These are phyloP conservation scores for Acrossocheilus wenchowensis DNA, from an alignment of 2,797 vertebrate genomes.

Conservation along the genomic window DNA sequence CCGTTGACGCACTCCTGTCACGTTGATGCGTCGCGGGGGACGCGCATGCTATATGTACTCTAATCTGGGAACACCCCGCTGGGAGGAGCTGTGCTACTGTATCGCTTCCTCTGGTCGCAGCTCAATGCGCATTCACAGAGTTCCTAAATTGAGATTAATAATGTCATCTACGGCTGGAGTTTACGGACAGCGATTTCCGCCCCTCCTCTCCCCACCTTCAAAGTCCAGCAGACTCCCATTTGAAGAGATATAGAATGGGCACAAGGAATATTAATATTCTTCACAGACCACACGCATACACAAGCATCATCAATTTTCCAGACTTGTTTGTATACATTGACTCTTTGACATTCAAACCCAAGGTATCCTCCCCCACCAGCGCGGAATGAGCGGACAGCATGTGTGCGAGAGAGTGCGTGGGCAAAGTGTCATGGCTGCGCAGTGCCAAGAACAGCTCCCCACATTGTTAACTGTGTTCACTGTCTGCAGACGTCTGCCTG, in stretches of 20 bases:
- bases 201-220: background rate
- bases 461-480: constrained; percentile 55
- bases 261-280: constrained; percentile 24
- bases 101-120: constrained; percentile 44
- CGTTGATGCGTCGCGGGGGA: constrained; percentile 51
- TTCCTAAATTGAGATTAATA: constrained; percentile 64
- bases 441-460: constrained; percentile 59
- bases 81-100: constrained; percentile 44
- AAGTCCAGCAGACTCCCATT: constrained; percentile 10
- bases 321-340: constrained; percentile 60
- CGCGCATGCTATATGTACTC: background rate
- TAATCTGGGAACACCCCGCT: constrained; percentile 35
- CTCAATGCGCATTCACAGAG: constrained; percentile 48
- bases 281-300: constrained; percentile 13
- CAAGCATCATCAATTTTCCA: constrained; percentile 35
- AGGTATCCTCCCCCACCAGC: constrained; percentile 53
- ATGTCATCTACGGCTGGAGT: constrained; percentile 50
- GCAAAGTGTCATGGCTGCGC: constrained; percentile 56
- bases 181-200: constrained; percentile 34
- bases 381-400: constrained; percentile 50
- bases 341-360: constrained; percentile 59
- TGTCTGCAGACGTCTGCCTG: constrained; percentile 52
- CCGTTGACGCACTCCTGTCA: constrained; percentile 51
- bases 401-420: constrained; percentile 57
- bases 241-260: constrained; percentile 6